Evolutionary conservation across 2,888 invertebrate species (phyloP), one percentile per base, ranked within the genome.

Genomic region (Encarsia formosa): DNA sequence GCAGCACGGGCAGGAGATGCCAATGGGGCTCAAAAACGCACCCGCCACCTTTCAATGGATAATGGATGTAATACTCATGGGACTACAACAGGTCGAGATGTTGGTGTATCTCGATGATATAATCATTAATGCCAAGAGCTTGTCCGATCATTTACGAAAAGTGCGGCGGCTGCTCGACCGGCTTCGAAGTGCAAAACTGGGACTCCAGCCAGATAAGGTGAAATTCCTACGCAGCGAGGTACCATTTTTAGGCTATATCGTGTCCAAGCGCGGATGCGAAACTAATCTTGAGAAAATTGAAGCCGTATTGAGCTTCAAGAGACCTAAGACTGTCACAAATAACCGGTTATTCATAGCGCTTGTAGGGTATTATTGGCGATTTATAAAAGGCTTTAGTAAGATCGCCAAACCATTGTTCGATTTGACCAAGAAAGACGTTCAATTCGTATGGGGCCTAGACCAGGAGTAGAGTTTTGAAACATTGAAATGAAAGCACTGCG

Each of bases 171-270:
- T 52, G n/a, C 19, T 52, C 11, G 40, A 29, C 26, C 13, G 52
- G 5, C 20, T 52, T 1, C 16, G 23, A 19, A n/a, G 6, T 1
- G 47, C 52, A 6, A 23, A 19, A 2, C 13, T 52, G 4, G 29
- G 20, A 2, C 15, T 52, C 2, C 41, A 52, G 22, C 41, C 35
- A 5, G 41, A 47, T 5, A 47, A 52, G 34, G 47, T 39, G 2
- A 11, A 52, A 9, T 47, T 52, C n/a, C 13, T 52, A 8, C 46
- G 41, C 4, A 46, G 24, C 6, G 34, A 52, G 47, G 24, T 40
- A 13, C 22, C n/a, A 9, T 46, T 47, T 41, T 18, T 47, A 8
- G 52, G 52, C 2, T 41, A 47, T n/a, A 24, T 47, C 1, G 37
- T 52, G 3, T 24, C 19, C 8, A 29, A 32, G 23, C 6, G 24